phyloP scores from a whole-genome alignment of 2,113 vertebrate species.

The Nymphicus hollandicus region DNA sequence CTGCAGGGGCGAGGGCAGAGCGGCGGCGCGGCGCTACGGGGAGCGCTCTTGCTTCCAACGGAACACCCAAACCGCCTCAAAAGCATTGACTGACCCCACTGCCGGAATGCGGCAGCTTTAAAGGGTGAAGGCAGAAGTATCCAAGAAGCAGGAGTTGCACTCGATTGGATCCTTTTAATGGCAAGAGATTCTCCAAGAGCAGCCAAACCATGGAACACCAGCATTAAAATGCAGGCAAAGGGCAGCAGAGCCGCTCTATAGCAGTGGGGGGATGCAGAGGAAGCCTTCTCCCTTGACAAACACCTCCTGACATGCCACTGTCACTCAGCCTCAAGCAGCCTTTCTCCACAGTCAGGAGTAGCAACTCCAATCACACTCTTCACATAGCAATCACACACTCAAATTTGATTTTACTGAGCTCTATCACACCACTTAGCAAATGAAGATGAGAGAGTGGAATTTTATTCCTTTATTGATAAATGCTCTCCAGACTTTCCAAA shows the following conservation, averaged over 20 bases:
- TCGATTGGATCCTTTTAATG: neutral
- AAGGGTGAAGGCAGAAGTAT: neutral
- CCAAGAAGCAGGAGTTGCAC: too few species aligned
- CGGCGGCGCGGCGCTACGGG: too few species aligned
- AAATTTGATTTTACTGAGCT: neutral
- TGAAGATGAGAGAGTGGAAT: neutral
- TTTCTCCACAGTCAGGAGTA: neutral
- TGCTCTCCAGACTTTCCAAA: conserved; percentile 65
- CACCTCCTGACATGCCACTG: too few species aligned
- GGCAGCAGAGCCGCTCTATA: neutral
- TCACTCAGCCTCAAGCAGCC: neutral
- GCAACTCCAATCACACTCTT: neutral
- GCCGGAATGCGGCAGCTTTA: accelerated
- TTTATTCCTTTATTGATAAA: conserved; percentile 78
- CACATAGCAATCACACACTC: neutral
- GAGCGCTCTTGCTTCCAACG: too few species aligned
- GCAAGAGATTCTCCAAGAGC: neutral
- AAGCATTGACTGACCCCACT: accelerated
- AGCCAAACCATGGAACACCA: neutral
- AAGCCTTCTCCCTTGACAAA: neutral
- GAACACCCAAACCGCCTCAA: too few species aligned
- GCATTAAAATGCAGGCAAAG: neutral
- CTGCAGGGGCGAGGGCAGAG: too few species aligned
- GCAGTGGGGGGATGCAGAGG: neutral
- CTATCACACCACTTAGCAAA: neutral